Evolutionary conservation across 2,113 vertebrate genomes (phyloP).

Genomic region (Crypturellus undulatus): DNA sequence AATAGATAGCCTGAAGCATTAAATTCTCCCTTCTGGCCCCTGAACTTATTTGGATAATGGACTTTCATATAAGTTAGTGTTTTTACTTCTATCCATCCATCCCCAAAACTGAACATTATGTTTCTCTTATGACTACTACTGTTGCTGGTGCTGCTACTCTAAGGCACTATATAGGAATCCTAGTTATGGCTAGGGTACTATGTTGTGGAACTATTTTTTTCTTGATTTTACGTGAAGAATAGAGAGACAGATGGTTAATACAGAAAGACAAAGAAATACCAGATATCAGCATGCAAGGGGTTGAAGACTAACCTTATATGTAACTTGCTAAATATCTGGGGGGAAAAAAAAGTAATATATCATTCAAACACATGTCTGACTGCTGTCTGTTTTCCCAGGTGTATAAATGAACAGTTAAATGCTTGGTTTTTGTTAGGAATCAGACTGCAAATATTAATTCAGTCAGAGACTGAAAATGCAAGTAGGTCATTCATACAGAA

Average conservation of each 20-base stretch:
- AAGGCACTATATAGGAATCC: neutral
- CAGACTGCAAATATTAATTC: neutral
- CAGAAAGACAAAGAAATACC: neutral
- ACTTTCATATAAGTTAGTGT: neutral
- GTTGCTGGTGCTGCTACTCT: neutral
- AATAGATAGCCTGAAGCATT: neutral
- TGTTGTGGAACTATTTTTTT: neutral
- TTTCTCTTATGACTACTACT: neutral
- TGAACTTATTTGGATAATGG: neutral
- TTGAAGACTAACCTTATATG: neutral
- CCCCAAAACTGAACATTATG: neutral
- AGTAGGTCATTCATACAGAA: accelerated
- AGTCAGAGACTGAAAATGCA: neutral
- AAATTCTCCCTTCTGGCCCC: neutral
- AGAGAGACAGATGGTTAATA: neutral
- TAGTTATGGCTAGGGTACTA: neutral
- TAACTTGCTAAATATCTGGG: neutral
- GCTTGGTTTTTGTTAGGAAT: neutral
- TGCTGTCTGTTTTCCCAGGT: neutral
- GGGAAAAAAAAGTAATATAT: neutral
- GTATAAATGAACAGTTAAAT: neutral
- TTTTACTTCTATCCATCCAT: neutral
- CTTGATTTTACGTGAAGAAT: neutral
- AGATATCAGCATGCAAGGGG: neutral
- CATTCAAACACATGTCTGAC: no score